Evolutionary conservation across 2,113 vertebrate species (phyloP), one percentile per base, ranked within the genome.

Genomic region (Mixornis gularis): DNA sequence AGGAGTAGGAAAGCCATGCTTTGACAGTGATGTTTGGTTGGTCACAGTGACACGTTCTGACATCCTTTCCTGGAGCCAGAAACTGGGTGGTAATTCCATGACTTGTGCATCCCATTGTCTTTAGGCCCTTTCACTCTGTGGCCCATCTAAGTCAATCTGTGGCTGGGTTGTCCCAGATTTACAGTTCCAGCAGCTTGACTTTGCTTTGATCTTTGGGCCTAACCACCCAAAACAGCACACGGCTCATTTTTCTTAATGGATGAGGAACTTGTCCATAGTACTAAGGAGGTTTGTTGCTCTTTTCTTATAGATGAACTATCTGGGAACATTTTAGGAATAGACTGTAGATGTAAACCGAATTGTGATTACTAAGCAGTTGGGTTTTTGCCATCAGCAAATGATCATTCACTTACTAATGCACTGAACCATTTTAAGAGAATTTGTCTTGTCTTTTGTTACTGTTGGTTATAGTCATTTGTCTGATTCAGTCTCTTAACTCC

Each of bases 401-500:
- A 85, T 83, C 25, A 22, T 88, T 92, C 51, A 26, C 21, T 58
- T 59, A 53, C 41, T 82, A 46, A 55, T 73, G 59, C 17, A 73
- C 52, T 32, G 63, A 91, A 55, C 24, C 17, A 70, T 85, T 84
- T 82, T 34, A 66, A 89, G 59, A 66, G 7, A 55, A 30, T 79
- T 85, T 85, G 20, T 89, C 79, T 69, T 74, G 20, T 90, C 72
- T 82, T 78, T 86, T 88, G 29, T 68, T 90, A 81, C 46, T 81
- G 34, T 36, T 65, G 38, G 59, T 82, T 93, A 32, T 83, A 66
- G 91, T 91, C 25, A 79, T 78, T 70, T 79, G 27, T 78, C 56
- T 92, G 79, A 87, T 65, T 95, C 69, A 63, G 68, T 79, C 78
- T 83, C n/a, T 36, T 80, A 96, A 96, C 65, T 84, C 68, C 46